These are phyloP conservation scores for Drosophila rubida DNA, from an alignment of 2,888 invertebrate genomes.

Conservation along the genomic window DNA sequence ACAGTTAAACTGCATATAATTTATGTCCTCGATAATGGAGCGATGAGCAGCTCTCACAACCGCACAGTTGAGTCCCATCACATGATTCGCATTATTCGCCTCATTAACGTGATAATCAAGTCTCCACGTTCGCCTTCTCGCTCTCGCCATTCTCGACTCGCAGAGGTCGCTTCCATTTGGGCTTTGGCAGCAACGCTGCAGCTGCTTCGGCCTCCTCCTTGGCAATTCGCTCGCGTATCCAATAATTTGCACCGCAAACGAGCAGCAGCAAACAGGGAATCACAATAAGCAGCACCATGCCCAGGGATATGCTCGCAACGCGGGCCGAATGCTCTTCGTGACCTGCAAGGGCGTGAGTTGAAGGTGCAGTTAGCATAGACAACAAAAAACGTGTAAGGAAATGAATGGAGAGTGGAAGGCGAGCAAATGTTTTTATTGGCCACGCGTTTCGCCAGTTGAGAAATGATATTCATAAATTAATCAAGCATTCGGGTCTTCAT, in stretches of 20 bases:
- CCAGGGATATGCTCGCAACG: slow-evolving; percentile 91
- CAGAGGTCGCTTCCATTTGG: slow-evolving; percentile 37
- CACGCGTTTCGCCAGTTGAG: slow-evolving; percentile 37
- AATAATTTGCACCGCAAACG: slow-evolving; percentile 88
- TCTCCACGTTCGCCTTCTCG: slow-evolving; percentile 29
- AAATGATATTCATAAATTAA: slow-evolving; percentile 66
- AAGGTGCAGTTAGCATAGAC: slow-evolving; percentile 39
- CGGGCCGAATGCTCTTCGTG: slow-evolving; percentile 92
- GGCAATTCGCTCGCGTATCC: slow-evolving; percentile 86
- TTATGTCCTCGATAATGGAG: background rate
- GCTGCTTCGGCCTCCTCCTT: slow-evolving; percentile 79
- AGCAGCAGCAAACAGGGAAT: slow-evolving; percentile 90
- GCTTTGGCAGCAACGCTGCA: slow-evolving; percentile 58
- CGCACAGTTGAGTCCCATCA: slow-evolving; percentile 15
- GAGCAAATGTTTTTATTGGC: slow-evolving; percentile 4
- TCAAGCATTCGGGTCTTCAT: slow-evolving; percentile 34
- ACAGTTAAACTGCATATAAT: background rate
- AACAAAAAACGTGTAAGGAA: background rate
- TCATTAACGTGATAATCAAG: slow-evolving; percentile 65
- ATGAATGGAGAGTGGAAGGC: slow-evolving; percentile 1
- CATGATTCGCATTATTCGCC: slow-evolving; percentile 38
- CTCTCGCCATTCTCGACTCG: slow-evolving; percentile 1
- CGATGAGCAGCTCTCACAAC: background rate
- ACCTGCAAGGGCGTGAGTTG: slow-evolving; percentile 85
- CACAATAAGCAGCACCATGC: slow-evolving; percentile 91